A percentile compares a stretch with the other conserved stretches of the same genome.
Conservation (phyloP, 2,888 invertebrate genomes). For the Troides oblongomaculatus region DNA sequence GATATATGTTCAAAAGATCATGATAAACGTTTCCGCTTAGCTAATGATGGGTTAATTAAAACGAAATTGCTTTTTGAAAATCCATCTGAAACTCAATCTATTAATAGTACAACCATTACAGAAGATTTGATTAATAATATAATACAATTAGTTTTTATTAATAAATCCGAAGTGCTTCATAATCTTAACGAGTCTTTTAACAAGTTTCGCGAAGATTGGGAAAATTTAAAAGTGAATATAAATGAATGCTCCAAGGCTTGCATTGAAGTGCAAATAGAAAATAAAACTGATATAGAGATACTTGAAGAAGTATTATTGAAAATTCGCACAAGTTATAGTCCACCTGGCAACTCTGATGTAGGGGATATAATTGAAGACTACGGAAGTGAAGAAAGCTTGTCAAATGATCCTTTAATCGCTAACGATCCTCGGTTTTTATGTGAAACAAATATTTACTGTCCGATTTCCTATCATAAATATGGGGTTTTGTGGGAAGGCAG, state of each 20-base stretch:
- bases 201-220: slow-evolving; percentile 63
- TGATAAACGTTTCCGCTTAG: slow-evolving; percentile 48
- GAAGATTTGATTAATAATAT: slow-evolving; percentile 40
- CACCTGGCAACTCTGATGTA: slow-evolving; percentile 48
- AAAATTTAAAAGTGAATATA: slow-evolving; percentile 62
- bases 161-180: slow-evolving; percentile 35
- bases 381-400: slow-evolving; percentile 46
- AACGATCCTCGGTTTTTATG: slow-evolving; percentile 70
- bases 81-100: slow-evolving; percentile 29
- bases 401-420: slow-evolving; percentile 48
- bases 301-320: slow-evolving; percentile 60
- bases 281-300: slow-evolving; percentile 61
- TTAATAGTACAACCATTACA: slow-evolving; percentile 47
- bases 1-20: slow-evolving; percentile 49
- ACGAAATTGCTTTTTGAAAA: slow-evolving; percentile 45
- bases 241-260: slow-evolving; percentile 60
- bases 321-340: slow-evolving; percentile 56
- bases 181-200: slow-evolving; percentile 50
- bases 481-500: slow-evolving; percentile 82
- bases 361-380: slow-evolving; percentile 42
- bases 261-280: slow-evolving; percentile 70
- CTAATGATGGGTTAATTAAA: slow-evolving; percentile 58
- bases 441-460: slow-evolving; percentile 82
- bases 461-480: slow-evolving; percentile 77
- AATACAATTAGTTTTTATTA: slow-evolving; percentile 34